Conservation (phyloP, 2,888 invertebrate genomes). For the Leucania comma region DNA sequence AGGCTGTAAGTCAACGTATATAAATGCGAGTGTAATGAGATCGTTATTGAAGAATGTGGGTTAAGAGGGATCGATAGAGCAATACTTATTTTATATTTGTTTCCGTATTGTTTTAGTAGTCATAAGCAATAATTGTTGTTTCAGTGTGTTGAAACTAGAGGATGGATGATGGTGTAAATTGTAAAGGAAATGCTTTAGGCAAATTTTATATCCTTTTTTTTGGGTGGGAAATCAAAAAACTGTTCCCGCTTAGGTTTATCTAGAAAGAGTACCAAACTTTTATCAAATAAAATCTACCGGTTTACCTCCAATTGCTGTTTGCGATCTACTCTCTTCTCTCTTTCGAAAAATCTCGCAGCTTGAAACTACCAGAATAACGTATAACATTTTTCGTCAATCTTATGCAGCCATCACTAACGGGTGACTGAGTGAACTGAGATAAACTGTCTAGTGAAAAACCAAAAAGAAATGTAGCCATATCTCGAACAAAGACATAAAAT, state of each 20-base stretch:
- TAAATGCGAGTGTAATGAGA: constrained; percentile 33
- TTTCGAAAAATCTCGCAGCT: no score
- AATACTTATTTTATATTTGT: constrained; percentile 27
- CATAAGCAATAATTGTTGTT: not conserved
- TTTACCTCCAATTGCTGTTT: not conserved
- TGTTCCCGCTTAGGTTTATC: not conserved
- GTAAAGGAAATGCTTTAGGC: no score
- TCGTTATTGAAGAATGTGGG: constrained; percentile 40
- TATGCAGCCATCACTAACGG: not conserved
- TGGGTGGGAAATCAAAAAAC: not conserved
- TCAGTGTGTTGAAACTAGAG: not conserved
- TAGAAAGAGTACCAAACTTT: not conserved
- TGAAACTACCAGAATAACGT: no score
- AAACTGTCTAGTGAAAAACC: not conserved
- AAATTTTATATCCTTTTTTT: not conserved
- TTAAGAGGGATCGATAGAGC: constrained; percentile 41
- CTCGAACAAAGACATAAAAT: not conserved
- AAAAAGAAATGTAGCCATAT: not conserved
- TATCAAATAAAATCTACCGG: not conserved
- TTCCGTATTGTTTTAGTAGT: constrained; percentile 25
- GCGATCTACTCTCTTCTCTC: no score
- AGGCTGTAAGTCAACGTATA: constrained; percentile 9
- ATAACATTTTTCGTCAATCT: no score
- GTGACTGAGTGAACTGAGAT: not conserved
- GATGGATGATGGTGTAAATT: not conserved